Evolutionary conservation across 2,888 invertebrate species (phyloP), one percentile per base, ranked within the genome.

Genomic region (Nemotelus pantherinus): DNA sequence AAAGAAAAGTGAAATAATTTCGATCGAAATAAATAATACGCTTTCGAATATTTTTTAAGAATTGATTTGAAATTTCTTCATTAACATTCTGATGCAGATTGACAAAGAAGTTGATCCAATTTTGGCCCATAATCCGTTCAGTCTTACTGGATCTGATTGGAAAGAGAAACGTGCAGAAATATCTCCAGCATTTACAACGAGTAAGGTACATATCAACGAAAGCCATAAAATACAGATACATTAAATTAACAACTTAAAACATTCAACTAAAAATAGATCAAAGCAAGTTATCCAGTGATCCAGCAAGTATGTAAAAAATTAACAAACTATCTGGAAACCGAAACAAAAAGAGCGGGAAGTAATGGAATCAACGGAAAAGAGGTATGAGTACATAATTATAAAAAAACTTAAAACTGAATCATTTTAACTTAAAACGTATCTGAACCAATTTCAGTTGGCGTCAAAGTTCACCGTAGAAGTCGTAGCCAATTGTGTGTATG

Each of bases 121-220:
- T 6, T 82, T 88, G 6, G 86, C 86, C 2, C 86, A 86, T 63
- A 88, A 89, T 84, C 89, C 89, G 0, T 89, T 90, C 80, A 78
- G 84, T 0, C 79, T 89, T 43, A 86, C 84, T 9, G 88, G 89
- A 0, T 84, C 87, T n/a, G 83, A 86, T 80, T 89, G 90, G 90
- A 89, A 89, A 78, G 83, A 84, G 1, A 82, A 88, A 1, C 85
- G 90, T 3, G 83, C 85, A 0, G 88, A 88, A 80, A 80, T 90
- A 25, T 88, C 89, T 0, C 88, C 89, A 0, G 88, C 88, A 2
- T 87, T 91, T 48, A 89, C 90, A 1, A 83, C 85, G n/a, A 87
- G 86, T 58, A 88, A 89, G 78, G 88, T 89, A 84, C 80, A 50
- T 3, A 5, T 43, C 7, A 43, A 39, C 25, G 41, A 57, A 57